Conservation (phyloP, 2,797 vertebrate genomes). For the Pseudomugil gertrudae region DNA sequence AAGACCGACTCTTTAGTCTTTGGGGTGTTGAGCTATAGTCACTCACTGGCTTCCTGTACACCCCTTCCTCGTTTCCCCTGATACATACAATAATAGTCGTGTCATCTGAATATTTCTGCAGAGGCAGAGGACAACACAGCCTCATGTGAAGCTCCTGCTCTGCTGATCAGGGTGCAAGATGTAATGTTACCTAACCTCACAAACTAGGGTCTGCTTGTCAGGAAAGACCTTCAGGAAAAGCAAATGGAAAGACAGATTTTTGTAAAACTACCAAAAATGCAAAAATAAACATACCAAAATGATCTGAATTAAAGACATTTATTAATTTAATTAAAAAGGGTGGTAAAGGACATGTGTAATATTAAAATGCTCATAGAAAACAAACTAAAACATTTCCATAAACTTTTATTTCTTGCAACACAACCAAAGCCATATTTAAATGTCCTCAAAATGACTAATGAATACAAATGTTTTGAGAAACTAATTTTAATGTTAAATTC, state of each 20-base stretch:
- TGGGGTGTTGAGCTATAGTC: no score
- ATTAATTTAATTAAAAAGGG: not conserved
- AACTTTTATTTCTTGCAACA: slow-evolving; percentile 1
- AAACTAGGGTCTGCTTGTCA: no score
- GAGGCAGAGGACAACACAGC: no score
- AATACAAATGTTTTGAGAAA: not conserved
- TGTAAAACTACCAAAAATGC: not conserved
- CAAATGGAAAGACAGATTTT: not conserved
- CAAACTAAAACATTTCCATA: no score
- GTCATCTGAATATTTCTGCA: no score
- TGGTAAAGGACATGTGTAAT: not conserved
- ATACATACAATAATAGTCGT: no score
- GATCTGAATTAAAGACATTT: not conserved
- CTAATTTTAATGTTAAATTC: not conserved
- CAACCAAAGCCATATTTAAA: not conserved
- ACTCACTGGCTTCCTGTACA: no score
- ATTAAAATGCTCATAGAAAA: slow-evolving; percentile 2
- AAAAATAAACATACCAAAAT: not conserved
- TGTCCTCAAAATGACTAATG: not conserved
- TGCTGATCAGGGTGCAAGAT: no score
- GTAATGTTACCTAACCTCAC: no score
- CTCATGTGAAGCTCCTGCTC: no score
- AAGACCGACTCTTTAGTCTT: no score
- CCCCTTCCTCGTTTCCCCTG: no score
- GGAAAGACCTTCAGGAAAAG: not conserved